Base-by-base conservation (phyloP, 2,888 invertebrate species). In the Pyrgus malvae region DNA sequence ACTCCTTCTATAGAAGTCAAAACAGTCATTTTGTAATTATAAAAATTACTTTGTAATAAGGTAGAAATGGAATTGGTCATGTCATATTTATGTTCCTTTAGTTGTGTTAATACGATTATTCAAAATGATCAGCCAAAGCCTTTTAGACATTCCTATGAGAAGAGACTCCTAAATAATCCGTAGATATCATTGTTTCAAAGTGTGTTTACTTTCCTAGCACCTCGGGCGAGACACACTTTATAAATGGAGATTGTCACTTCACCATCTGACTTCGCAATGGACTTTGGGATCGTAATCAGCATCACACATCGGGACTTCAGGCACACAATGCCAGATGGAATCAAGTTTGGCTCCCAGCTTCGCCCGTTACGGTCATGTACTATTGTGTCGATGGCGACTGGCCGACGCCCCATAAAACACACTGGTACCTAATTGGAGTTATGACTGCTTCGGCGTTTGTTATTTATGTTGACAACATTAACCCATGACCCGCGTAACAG, bases 351-450 rank as follows among this genome's bases (percentile, higher is more conserved):
- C 51, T 45, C 51, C 51, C 29, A 53, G 12, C 51, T 11, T 40
- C 12, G 40, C 37, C 56, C 49, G 51, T 54, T 49, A 49, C 55
- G 48, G 53, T 46, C 53, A 56, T 59, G 58, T 53, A 46, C 35
- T 45, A 56, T 56, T 56, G 56, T 54, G 35, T 50, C 46, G 41
- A 35, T 38, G 21, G 54, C 54, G 55, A 45, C 57, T 41, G 45
- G 44, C 54, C 25, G 57, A 54, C 57, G 57, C 55, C 57, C 48
- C 55, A 57, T 57, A 59, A 59, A 64, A 64, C 66, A 68, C 69
- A 67, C 63, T 63, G 14, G 58, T 66, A 53, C 58, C 58, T 59
- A 63, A 65, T 69, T 65, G 65, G 66, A 68, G 66, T 67, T 68
- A 65, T 69, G 67, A 68, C 66, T 64, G 60, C 63, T 64, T 65